Base-by-base conservation (phyloP, 53 echinoderm and acorn worm genomes). In the Echinarachnius parma region DNA sequence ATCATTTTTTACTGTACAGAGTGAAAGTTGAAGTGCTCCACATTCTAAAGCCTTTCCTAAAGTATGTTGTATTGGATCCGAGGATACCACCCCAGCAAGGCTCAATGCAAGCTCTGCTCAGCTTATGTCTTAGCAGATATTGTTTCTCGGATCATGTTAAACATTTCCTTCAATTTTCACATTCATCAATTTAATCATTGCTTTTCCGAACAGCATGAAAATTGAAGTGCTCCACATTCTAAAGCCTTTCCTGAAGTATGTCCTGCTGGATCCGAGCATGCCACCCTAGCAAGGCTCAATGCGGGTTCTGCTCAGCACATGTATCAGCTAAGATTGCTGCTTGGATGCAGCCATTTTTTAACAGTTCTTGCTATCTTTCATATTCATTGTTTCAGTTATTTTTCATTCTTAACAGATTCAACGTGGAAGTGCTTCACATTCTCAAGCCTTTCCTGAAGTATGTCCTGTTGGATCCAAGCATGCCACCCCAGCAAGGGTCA, bases 201-300 rank as follows among this genome's bases (percentile, higher is more conserved):
- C n/a, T n/a, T n/a, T n/a, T n/a, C n/a, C n/a, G 2, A 57, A 0
- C 62, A 62, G 62, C 24, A 4, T 62, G 62, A 11, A 24, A 13
- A 62, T 23, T 14, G 65, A 65, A 65, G 74, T 72, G 46, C 74
- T 72, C 24, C 21, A 72, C 58, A 72, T 72, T 10, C 27, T 72
- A 9, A 35, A 56, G 57, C 58, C 74, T 2, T 72, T 70, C 24
- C 28, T 72, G 26, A 35, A 42, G 74, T 56, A 9, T 72, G 74
- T 37, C 3, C 46, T 72, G 39, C 57, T 72, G 9, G 74, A 72
- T 10, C 74, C 74, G 19, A n/a, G 34, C 33, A 19, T 28, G 1
- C 37, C 55, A 39, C 74, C 74, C 2, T 37, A 36, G 21, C 42
- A 25, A 24, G 74, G 74, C 4, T 56, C 74, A 2, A 2, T 72